phyloP scores from a whole-genome alignment of 2,888 invertebrate genomes.

The Leucoptera coffeella region DNA sequence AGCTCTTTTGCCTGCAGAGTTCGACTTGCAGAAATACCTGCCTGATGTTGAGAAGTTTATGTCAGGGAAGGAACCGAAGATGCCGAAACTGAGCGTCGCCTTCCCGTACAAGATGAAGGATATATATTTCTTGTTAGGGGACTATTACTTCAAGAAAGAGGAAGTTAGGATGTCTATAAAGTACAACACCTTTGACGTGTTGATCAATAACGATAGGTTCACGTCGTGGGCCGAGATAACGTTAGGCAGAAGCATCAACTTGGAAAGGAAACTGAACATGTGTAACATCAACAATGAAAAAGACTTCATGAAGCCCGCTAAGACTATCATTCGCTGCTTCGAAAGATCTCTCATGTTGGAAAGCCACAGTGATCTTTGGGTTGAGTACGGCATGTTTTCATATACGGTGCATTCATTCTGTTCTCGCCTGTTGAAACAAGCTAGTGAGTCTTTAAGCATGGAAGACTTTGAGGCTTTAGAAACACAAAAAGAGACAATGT shows the following conservation, averaged over 20 bases:
- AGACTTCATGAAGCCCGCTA: constrained; percentile 63
- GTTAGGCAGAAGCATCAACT: constrained; percentile 66
- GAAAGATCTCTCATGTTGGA: constrained; percentile 71
- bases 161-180: constrained; percentile 69
- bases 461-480: constrained; percentile 69
- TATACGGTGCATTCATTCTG: constrained; percentile 89
- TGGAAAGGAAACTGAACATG: constrained; percentile 77
- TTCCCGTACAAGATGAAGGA: constrained; percentile 60
- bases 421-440: constrained; percentile 78
- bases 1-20: constrained; percentile 60
- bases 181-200: constrained; percentile 78
- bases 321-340: constrained; percentile 74
- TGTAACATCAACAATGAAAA: constrained; percentile 54
- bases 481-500: constrained; percentile 70
- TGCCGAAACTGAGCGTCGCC: constrained; percentile 46
- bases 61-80: constrained; percentile 49
- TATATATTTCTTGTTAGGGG: constrained; percentile 86
- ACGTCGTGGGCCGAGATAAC: constrained; percentile 94
- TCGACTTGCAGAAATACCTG: constrained; percentile 58
- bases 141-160: constrained; percentile 86
- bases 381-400: constrained; percentile 86
- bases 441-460: constrained; percentile 68
- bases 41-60: constrained; percentile 63
- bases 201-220: constrained; percentile 70
- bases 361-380: constrained; percentile 72